Conservation (phyloP, 2,888 invertebrate species). For the Cartodere bifasciata region DNA sequence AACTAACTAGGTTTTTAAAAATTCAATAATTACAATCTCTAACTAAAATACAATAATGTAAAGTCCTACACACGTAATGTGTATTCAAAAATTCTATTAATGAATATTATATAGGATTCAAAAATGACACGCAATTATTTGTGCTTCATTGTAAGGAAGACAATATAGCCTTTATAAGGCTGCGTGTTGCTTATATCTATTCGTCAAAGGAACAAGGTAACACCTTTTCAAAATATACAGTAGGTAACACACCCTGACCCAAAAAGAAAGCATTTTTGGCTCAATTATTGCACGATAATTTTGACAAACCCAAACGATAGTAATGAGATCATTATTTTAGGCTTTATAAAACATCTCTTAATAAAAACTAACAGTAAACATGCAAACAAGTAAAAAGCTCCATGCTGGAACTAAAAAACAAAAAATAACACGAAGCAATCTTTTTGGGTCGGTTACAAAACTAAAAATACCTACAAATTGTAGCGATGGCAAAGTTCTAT, state of each 20-base stretch:
- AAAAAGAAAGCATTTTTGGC: conserved; percentile 32
- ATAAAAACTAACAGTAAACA: conserved; percentile 11
- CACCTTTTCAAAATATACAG: conserved; percentile 16
- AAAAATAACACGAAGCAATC: conserved; percentile 24
- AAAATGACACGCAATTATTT: too few species aligned
- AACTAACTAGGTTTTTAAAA: too few species aligned
- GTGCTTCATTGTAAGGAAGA: too few species aligned
- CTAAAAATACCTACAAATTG: conserved; percentile 34
- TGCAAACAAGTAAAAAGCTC: conserved; percentile 11
- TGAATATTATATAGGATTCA: too few species aligned
- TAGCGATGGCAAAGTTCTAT: conserved; percentile 35
- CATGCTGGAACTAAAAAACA: conserved; percentile 18
- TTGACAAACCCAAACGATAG: conserved; percentile 13
- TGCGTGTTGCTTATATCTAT: conserved; percentile 20
- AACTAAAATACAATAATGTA: conserved; percentile 8
- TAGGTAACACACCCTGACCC: conserved; percentile 30
- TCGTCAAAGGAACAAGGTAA: conserved; percentile 12
- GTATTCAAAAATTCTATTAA: too few species aligned
- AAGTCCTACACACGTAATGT: too few species aligned
- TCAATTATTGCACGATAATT: conserved; percentile 12
- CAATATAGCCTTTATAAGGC: too few species aligned
- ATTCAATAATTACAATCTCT: too few species aligned
- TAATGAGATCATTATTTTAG: too few species aligned
- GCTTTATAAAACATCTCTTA: too few species aligned
- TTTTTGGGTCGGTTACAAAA: conserved; percentile 38